A percentile compares a stretch with the other conserved stretches of the same genome.
phyloP scores from a whole-genome alignment of 2,797 vertebrate species.

The Gambusia yucatana region DNA sequence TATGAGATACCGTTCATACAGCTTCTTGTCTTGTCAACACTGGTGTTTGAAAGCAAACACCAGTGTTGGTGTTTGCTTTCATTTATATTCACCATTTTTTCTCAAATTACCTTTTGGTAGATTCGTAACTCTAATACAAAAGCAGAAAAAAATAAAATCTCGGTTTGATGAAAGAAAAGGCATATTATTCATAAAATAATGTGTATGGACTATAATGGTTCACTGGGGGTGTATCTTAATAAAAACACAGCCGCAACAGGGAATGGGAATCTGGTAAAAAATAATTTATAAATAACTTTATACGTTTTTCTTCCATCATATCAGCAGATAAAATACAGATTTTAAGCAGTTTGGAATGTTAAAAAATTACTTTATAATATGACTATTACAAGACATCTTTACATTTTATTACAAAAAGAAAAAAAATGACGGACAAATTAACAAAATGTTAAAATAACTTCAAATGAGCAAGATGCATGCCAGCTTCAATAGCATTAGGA shows the following conservation, averaged over 20 bases:
- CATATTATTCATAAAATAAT: not conserved
- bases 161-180: not conserved
- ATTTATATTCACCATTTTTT: not conserved
- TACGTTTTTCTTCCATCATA: not conserved
- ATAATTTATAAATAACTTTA: not conserved
- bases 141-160: not conserved
- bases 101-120: not conserved
- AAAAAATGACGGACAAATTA: not conserved
- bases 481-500: not conserved
- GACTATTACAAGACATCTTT: not conserved
- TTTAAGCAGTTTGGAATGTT: not conserved
- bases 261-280: not conserved
- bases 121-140: not conserved
- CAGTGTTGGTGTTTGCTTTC: not conserved
- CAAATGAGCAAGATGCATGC: not conserved
- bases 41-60: too few relatives aligned
- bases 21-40: not conserved
- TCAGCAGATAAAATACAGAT: not conserved
- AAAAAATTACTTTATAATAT: not conserved
- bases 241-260: not conserved
- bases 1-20: not conserved
- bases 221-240: not conserved
- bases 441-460: slow-evolving; percentile 1
- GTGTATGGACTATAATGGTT: not conserved
- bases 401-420: not conserved